phyloP scores from a whole-genome alignment of 2,888 invertebrate genomes.

The Lycophotia porphyrea region DNA sequence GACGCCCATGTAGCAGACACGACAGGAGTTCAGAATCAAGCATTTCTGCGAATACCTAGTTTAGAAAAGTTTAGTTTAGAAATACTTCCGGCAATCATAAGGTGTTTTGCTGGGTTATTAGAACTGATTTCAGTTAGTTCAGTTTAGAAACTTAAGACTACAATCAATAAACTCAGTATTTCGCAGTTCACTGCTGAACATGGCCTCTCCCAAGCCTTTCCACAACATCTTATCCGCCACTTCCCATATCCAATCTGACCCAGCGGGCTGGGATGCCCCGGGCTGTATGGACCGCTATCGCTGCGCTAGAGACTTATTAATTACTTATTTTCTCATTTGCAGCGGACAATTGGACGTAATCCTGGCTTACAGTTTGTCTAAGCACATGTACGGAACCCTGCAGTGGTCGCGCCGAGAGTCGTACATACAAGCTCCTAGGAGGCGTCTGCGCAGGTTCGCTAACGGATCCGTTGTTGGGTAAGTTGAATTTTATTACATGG shows the following conservation, averaged over 20 bases:
- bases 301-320: neutral
- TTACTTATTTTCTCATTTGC: slow-evolving; percentile 20
- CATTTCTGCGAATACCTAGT: neutral
- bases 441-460: slow-evolving; percentile 54
- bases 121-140: too few relatives aligned
- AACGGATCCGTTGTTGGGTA: slow-evolving; percentile 74
- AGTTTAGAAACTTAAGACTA: too few relatives aligned
- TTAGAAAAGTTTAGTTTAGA: too few relatives aligned
- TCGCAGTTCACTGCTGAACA: neutral
- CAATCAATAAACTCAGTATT: neutral
- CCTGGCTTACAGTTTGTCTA: slow-evolving; percentile 71
- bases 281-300: too few relatives aligned
- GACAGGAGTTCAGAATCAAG: neutral
- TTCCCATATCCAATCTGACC: too few relatives aligned
- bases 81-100: too few relatives aligned
- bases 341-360: slow-evolving; percentile 80
- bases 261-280: too few relatives aligned
- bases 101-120: neutral
- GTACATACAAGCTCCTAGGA: slow-evolving; percentile 68
- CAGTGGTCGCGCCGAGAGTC: slow-evolving; percentile 73
- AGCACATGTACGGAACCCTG: slow-evolving; percentile 68
- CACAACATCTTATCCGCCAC: neutral
- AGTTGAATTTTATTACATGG: slow-evolving; percentile 36
- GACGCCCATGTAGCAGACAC: neutral
- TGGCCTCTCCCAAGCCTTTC: neutral